phyloP scores from a whole-genome alignment of 2,113 vertebrate genomes.

The Nymphicus hollandicus region DNA sequence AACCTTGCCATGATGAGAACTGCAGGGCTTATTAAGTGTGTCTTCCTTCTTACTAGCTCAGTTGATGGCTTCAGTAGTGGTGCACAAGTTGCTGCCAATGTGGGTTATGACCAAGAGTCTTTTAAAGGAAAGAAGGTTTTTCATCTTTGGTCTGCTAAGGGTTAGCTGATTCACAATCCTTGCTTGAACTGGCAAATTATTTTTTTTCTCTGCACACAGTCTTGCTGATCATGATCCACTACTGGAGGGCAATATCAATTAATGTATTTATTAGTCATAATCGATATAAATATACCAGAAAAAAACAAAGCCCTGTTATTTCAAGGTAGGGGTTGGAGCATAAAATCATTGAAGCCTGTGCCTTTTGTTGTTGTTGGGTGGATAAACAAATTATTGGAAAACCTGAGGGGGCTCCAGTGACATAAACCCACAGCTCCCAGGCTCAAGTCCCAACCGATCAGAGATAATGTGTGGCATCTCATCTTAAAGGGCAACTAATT shows the following conservation, averaged over 20 bases:
- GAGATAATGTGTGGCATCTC: background rate
- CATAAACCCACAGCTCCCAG: background rate
- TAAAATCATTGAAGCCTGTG: background rate
- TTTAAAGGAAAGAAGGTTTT: conserved; percentile 15
- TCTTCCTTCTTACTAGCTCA: conserved; percentile 50
- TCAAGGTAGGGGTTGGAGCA: background rate
- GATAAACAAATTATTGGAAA: conserved; percentile 22
- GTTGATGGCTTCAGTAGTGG: conserved; percentile 31
- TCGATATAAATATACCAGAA: background rate
- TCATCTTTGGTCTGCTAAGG: background rate
- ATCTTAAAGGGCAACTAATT: background rate
- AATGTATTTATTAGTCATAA: background rate
- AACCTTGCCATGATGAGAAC: conserved; percentile 10
- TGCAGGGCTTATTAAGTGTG: conserved; percentile 16
- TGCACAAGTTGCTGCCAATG: conserved; percentile 31
- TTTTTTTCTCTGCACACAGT: background rate
- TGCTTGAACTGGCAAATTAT: background rate
- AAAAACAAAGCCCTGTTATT: background rate
- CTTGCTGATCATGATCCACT: background rate
- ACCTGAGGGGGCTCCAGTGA: background rate
- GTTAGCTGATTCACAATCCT: background rate
- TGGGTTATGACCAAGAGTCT: background rate
- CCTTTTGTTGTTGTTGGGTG: background rate
- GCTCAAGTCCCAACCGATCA: background rate
- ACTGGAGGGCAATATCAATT: background rate